phyloP scores from a whole-genome alignment of 1,140 invertebrate genomes.

The Pinna nobilis region DNA sequence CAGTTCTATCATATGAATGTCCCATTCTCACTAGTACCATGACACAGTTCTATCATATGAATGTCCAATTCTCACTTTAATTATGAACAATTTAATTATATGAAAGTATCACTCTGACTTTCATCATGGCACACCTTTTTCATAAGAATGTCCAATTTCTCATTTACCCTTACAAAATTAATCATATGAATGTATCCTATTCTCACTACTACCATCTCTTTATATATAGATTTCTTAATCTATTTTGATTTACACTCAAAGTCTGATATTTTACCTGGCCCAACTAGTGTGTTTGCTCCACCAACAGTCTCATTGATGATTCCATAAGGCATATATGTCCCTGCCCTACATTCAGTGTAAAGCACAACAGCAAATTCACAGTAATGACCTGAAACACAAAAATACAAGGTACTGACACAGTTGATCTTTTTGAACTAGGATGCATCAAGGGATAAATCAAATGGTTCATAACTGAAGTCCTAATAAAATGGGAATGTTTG shows the following conservation, averaged over 20 bases:
- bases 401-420: no score
- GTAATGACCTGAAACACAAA: conserved; percentile 61
- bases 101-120: no score
- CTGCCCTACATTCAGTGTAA: conserved; percentile 55
- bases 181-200: not conserved
- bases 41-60: no score
- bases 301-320: conserved; percentile 23
- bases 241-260: not conserved
- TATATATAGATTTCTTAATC: not conserved
- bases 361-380: conserved; percentile 67
- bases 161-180: not conserved
- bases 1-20: no score
- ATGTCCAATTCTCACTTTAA: no score
- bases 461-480: no score
- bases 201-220: not conserved
- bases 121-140: not conserved
- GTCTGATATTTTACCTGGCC: conserved; percentile 32
- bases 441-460: no score
- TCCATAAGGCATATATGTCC: conserved; percentile 72
- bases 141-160: not conserved
- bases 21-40: no score
- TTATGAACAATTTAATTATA: no score
- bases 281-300: conserved; percentile 23
- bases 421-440: no score
- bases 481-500: conserved; percentile 56